Evolutionary conservation across 2,113 vertebrate genomes (phyloP).

Genomic region (Beaufortia kweichowensis): DNA sequence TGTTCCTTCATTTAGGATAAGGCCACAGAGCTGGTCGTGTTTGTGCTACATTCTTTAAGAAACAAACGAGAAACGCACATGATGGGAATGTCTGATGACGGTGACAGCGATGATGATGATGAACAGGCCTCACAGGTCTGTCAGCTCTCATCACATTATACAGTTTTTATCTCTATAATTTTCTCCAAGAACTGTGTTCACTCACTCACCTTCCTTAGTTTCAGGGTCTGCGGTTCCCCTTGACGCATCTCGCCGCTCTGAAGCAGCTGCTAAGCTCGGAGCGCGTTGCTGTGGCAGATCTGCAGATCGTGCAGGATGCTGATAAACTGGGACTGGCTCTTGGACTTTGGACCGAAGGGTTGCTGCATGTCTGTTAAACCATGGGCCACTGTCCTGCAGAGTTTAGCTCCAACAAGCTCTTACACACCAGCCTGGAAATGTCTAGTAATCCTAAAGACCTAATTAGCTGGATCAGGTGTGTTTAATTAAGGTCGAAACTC

Average conservation of each 20-base stretch:
- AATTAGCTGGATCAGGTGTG: too few species aligned
- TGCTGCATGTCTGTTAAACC: constrained; percentile 75
- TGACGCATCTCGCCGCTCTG: constrained; percentile 79
- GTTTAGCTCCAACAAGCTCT: too few species aligned
- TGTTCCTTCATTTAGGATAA: constrained; percentile 68
- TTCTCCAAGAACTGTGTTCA: not conserved
- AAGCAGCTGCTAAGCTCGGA: constrained; percentile 77
- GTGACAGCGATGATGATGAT: constrained; percentile 40
- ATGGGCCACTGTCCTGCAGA: not conserved
- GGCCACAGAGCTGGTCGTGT: constrained; percentile 73
- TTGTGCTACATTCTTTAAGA: constrained; percentile 84
- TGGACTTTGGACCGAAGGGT: constrained; percentile 85
- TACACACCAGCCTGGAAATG: too few species aligned
- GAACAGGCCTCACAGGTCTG: constrained; percentile 47
- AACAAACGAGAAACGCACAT: constrained; percentile 86
- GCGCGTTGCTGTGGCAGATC: constrained; percentile 70
- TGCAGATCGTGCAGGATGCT: constrained; percentile 74
- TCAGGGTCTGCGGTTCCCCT: constrained; percentile 84
- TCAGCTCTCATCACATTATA: not conserved
- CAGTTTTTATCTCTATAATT: not conserved
- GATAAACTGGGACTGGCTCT: constrained; percentile 81
- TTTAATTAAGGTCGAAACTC: too few species aligned
- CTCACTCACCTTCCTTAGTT: not conserved
- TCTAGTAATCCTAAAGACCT: too few species aligned
- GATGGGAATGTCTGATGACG: constrained; percentile 80